Percentiles rank a stretch among this genome's conserved stretches.
These are phyloP conservation scores for Hofmannophila pseudospretella DNA, from an alignment of 2,888 invertebrate species.

Conservation along the genomic window DNA sequence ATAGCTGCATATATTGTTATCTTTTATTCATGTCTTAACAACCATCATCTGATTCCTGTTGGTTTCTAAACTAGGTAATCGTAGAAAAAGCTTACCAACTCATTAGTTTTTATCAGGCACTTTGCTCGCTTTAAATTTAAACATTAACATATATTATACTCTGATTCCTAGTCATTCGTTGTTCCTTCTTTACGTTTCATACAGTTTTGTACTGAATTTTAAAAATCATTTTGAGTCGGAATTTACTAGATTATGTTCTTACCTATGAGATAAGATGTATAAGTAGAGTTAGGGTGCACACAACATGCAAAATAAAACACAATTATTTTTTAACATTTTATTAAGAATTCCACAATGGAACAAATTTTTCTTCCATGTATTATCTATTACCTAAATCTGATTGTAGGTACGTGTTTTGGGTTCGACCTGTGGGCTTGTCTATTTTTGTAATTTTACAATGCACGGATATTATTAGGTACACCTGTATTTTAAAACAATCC, in stretches of 20 bases:
- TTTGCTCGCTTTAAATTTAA: too few relatives aligned
- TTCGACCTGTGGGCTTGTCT: slow-evolving; percentile 23
- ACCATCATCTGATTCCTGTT: too few relatives aligned
- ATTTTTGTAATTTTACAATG: slow-evolving; percentile 45
- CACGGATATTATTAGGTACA: slow-evolving; percentile 53
- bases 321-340: slow-evolving; percentile 77
- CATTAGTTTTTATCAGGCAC: too few relatives aligned
- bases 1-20: too few relatives aligned
- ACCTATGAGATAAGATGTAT: background rate
- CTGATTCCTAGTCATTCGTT: too few relatives aligned
- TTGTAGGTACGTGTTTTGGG: slow-evolving; percentile 57
- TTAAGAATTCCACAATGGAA: slow-evolving; percentile 78
- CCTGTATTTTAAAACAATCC: slow-evolving; percentile 40
- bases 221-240: too few relatives aligned
- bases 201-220: too few relatives aligned
- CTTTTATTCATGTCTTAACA: too few relatives aligned
- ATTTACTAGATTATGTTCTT: background rate
- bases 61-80: too few relatives aligned
- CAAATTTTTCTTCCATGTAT: slow-evolving; percentile 68
- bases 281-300: slow-evolving; percentile 1
- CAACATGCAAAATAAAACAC: slow-evolving; percentile 43
- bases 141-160: too few relatives aligned
- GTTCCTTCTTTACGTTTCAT: too few relatives aligned
- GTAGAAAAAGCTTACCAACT: too few relatives aligned
- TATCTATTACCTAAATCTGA: slow-evolving; percentile 65